Conservation (phyloP, 64 coral and sea anemone species). For the Actinia equina region DNA sequence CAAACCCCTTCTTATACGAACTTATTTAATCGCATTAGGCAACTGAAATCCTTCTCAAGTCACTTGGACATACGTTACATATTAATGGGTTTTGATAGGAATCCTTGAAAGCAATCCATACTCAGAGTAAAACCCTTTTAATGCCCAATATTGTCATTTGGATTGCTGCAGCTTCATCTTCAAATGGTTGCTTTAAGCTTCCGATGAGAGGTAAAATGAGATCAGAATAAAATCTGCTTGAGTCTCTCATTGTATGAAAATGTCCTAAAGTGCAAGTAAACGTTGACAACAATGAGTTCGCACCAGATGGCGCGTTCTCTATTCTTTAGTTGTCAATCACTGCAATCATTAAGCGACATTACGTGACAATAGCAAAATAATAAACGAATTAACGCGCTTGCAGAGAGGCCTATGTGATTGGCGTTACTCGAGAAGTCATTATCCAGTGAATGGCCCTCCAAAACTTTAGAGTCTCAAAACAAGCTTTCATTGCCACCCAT, state of each 20-base stretch:
- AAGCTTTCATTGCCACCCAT: conserved; percentile 59
- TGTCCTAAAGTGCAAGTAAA: conserved; percentile 96
- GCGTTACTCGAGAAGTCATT: conserved; percentile 91
- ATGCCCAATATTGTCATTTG: conserved; percentile 91
- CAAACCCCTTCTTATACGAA: conserved; percentile 21
- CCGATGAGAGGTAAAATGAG: conserved; percentile 93
- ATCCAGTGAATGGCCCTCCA: conserved; percentile 90
- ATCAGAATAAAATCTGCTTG: conserved; percentile 82
- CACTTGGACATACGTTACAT: conserved; percentile 71
- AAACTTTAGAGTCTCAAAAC: conserved; percentile 72
- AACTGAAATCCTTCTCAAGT: conserved; percentile 62
- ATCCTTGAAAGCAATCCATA: conserved; percentile 94
- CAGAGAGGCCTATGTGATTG: conserved; percentile 83
- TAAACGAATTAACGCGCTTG: conserved; percentile 99
- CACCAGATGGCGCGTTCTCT: conserved; percentile 93
- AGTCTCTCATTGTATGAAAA: conserved; percentile 86
- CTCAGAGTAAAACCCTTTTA: conserved; percentile 79
- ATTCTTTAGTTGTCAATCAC: conserved; percentile 92
- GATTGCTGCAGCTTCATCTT: conserved; percentile 76
- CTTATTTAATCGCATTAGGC: conserved; percentile 65
- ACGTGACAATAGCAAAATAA: conserved; percentile 98
- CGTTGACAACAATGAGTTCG: conserved; percentile 60
- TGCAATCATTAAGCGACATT: conserved; percentile 98
- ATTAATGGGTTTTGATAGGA: conserved; percentile 81
- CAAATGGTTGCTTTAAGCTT: conserved; percentile 88